Conservation (phyloP, 2,888 invertebrate species). For the Anaspis maculata region DNA sequence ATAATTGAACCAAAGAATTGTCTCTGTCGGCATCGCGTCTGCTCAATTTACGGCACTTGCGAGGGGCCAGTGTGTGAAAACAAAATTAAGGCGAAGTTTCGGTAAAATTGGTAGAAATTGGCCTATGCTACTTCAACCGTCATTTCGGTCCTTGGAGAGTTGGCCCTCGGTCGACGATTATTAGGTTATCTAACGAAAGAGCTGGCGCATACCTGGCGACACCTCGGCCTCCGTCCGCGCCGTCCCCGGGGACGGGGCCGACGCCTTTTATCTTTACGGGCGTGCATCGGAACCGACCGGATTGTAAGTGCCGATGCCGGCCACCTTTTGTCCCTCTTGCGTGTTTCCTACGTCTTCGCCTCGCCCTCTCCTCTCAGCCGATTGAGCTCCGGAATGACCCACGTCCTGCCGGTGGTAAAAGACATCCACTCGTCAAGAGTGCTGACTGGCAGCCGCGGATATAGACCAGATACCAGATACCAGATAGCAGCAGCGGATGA, state of each 20-base stretch:
- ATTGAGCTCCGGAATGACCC: constrained; percentile 27
- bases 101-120: constrained; percentile 54
- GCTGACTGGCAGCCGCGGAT: constrained; percentile 41
- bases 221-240: constrained; percentile 26
- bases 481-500: too few relatives aligned
- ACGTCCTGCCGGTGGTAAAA: constrained; percentile 28
- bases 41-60: constrained; percentile 37
- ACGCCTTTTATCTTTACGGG: too few relatives aligned
- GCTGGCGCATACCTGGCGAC: constrained; percentile 23
- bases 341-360: constrained; percentile 12
- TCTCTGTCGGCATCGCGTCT: constrained; percentile 34
- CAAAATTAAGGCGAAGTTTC: constrained; percentile 36
- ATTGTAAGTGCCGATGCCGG: too few relatives aligned
- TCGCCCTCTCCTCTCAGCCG: constrained; percentile 18
- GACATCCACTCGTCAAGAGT: constrained; percentile 30
- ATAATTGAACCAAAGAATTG: constrained; percentile 37
- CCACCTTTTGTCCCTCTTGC: constrained; percentile 33
- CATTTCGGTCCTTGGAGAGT: constrained; percentile 35
- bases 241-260: constrained; percentile 21
- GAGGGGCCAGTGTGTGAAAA: constrained; percentile 43
- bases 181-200: constrained; percentile 39
- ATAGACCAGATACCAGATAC: too few relatives aligned
- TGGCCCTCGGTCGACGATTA: constrained; percentile 40
- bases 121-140: constrained; percentile 39
- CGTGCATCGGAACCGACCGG: too few relatives aligned